These are phyloP conservation scores for Deilephila elpenor DNA, from an alignment of 2,888 invertebrate species.

Conservation along the genomic window DNA sequence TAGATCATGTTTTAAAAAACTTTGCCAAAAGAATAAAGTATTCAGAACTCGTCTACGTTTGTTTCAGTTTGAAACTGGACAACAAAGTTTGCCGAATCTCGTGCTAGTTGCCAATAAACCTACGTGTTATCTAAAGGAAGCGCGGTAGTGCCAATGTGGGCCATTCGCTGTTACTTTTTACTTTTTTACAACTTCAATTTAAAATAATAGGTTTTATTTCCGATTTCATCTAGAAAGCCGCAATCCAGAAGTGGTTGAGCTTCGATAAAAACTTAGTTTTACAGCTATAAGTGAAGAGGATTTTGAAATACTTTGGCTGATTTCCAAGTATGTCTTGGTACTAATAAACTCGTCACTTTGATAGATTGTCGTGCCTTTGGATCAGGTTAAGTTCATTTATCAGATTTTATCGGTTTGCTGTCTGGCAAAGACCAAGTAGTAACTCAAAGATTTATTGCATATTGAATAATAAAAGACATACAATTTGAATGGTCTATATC, in stretches of 20 bases:
- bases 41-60: not conserved
- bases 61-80: not conserved
- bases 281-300: too few relatives aligned
- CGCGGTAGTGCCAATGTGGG: conserved; percentile 5
- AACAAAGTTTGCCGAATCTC: not conserved
- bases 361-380: not conserved
- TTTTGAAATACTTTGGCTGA: too few relatives aligned
- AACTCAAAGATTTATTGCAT: not conserved
- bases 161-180: not conserved
- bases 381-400: not conserved
- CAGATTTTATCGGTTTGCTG: too few relatives aligned
- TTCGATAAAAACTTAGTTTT: too few relatives aligned
- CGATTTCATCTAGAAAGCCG: too few relatives aligned
- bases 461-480: not conserved
- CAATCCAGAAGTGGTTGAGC: too few relatives aligned
- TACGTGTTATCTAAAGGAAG: conserved; percentile 15
- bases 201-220: not conserved
- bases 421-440: too few relatives aligned
- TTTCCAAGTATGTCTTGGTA: too few relatives aligned
- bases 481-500: too few relatives aligned
- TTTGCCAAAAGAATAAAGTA: conserved; percentile 1
- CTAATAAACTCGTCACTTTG: too few relatives aligned
- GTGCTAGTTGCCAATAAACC: conserved; percentile 6
- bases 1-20: not conserved
- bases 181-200: not conserved